Base-by-base conservation (phyloP, 2,797 vertebrate genomes). In the Hippocampus kuda region DNA sequence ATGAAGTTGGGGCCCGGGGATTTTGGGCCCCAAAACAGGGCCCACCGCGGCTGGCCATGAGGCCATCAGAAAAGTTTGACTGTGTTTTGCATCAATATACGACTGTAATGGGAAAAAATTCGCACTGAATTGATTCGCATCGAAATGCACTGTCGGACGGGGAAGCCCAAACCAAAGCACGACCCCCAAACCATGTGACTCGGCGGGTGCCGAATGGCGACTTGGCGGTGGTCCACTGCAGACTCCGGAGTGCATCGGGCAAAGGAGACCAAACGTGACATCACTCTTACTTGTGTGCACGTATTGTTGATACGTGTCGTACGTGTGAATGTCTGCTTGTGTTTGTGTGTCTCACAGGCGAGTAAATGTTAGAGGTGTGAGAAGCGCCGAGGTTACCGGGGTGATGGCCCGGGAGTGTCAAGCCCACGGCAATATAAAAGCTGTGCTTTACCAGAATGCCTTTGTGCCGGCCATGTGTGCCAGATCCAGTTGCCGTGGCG, bases 371-470 rank as follows among this genome's bases (percentile, higher is more conserved):
- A 88, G 81, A 53, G 70, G 76, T 78, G 76, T 54, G 67, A 75
- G 77, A 69, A 65, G 83, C 77, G 78, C 81, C 83, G 80, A 75
- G 75, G 89, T 91, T 87, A 77, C 88, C 83, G 22, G 66, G 87
- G 88, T 70, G 80, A 91, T 81, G 68, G 79, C 84, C 83, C 78
- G 78, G 80, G 79, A 81, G 81, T 84, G 84, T 84, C 83, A 88
- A 88, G 81, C 68, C 75, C 78, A 81, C 80, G 83, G 86, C 88
- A 88, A 88, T 91, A 89, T 90, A 91, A 91, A 91, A 91, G 85
- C 85, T 89, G 88, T 84, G 81, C 85, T 88, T 82, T 86, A 84
- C 82, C 87, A 87, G 84, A 88, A 89, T 87, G 87, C 83, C 79
- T 91, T 90, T 88, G 83, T 88, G 84, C 71, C 46, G 38, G 83